These are phyloP conservation scores for Papilio protenor DNA, from an alignment of 2,888 invertebrate genomes.

Conservation along the genomic window DNA sequence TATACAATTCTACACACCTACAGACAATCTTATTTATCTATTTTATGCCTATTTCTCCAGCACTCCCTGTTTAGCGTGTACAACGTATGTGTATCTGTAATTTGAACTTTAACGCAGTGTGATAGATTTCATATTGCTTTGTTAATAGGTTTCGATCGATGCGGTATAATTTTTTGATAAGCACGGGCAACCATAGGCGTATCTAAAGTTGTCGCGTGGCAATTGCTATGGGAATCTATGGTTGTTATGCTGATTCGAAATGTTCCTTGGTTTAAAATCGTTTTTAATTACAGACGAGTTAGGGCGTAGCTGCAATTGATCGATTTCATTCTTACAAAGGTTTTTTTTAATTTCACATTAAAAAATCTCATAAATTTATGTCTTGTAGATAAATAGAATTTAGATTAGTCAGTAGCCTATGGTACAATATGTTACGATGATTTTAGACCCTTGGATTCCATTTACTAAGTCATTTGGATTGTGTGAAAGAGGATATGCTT, in stretches of 20 bases:
- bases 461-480: too few species aligned
- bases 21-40: conserved; percentile 73
- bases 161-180: conserved; percentile 56
- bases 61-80: conserved; percentile 47
- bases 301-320: not conserved
- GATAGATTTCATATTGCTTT: conserved; percentile 42
- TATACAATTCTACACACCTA: conserved; percentile 63
- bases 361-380: too few species aligned
- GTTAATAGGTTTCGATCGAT: conserved; percentile 44
- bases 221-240: conserved; percentile 74
- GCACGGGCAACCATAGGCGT: conserved; percentile 58
- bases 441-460: too few species aligned
- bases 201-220: conserved; percentile 75
- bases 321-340: not conserved
- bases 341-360: too few species aligned
- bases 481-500: too few species aligned
- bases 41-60: conserved; percentile 66
- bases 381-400: too few species aligned
- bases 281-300: conserved; percentile 34
- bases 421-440: too few species aligned
- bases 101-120: conserved; percentile 21
- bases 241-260: conserved; percentile 55
- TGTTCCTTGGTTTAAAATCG: conserved; percentile 49
- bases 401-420: too few species aligned
- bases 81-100: conserved; percentile 13